Conservation (phyloP, 2,113 vertebrate genomes). For the Crotalus helleri region DNA sequence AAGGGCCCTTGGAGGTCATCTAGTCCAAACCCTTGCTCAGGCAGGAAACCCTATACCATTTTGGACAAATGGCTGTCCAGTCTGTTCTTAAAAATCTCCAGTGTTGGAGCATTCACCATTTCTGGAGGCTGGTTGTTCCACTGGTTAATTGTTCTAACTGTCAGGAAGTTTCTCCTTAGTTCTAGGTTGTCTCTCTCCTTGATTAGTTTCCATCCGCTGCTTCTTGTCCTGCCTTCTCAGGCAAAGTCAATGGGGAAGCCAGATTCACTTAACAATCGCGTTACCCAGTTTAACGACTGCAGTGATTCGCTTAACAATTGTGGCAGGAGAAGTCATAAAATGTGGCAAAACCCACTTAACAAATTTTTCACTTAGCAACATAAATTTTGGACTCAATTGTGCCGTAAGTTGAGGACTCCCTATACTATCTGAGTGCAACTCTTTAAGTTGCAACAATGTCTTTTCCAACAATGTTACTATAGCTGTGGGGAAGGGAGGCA, state of each 20-base stretch:
- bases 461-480: neutral
- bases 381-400: neutral
- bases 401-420: neutral
- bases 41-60: too few species aligned
- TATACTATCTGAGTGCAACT: neutral
- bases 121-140: too few species aligned
- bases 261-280: neutral
- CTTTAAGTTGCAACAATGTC: neutral
- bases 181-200: too few species aligned
- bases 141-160: too few species aligned
- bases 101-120: too few species aligned
- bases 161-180: too few species aligned
- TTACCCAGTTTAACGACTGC: too few species aligned
- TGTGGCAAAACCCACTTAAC: neutral
- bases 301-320: neutral
- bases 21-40: too few species aligned
- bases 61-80: too few species aligned
- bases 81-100: too few species aligned
- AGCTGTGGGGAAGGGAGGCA: neutral
- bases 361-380: neutral
- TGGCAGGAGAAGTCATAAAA: neutral
- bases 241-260: neutral
- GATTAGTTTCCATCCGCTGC: too few species aligned
- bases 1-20: too few species aligned
- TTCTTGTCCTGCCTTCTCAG: neutral